A percentile compares a stretch with the other conserved stretches of the same genome.
These are phyloP conservation scores for Yponomeuta malinellus DNA, from an alignment of 2,888 invertebrate species.

Conservation along the genomic window DNA sequence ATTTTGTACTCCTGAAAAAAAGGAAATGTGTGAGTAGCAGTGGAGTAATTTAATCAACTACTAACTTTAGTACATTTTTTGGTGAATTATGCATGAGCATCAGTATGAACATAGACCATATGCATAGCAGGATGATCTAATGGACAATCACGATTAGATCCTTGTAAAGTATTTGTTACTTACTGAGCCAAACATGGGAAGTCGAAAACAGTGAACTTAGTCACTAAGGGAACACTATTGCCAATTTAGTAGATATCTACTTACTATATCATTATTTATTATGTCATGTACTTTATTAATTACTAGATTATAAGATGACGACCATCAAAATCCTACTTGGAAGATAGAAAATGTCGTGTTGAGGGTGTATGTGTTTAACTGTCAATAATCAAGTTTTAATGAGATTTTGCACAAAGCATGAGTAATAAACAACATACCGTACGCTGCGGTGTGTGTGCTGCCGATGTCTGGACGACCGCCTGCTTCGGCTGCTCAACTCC, in stretches of 20 bases:
- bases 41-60: not conserved
- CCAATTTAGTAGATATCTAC: too few species aligned
- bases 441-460: conserved; percentile 80
- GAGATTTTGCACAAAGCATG: not conserved
- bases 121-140: too few species aligned
- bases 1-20: conserved; percentile 77
- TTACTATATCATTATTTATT: too few species aligned
- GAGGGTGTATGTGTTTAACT: not conserved
- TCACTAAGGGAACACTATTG: too few species aligned
- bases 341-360: not conserved
- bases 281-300: too few species aligned
- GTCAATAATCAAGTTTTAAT: not conserved
- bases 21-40: conserved; percentile 5
- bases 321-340: not conserved
- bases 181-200: too few species aligned
- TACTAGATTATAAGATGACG: not conserved
- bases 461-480: conserved; percentile 79
- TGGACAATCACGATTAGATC: too few species aligned
- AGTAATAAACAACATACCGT: conserved; percentile 57
- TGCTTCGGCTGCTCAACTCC: conserved; percentile 89
- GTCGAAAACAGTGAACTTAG: too few species aligned
- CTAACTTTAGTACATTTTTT: too few species aligned
- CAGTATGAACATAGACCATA: too few species aligned
- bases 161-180: too few species aligned
- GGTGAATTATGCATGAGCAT: too few species aligned